phyloP scores from a whole-genome alignment of 2,113 vertebrate genomes.

The Montifringilla adamsi region DNA sequence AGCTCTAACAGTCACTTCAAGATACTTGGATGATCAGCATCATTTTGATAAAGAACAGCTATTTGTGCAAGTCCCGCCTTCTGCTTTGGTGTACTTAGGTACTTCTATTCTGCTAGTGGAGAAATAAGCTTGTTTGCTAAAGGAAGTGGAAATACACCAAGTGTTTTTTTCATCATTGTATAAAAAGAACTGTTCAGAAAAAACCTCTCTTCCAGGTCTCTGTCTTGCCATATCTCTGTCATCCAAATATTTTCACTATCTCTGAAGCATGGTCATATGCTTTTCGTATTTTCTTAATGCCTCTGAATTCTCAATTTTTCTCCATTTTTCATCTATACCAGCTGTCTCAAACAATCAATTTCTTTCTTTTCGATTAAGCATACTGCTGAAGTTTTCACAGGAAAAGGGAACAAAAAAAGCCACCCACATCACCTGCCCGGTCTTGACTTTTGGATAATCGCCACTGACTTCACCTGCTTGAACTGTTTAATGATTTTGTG shows the following conservation, averaged over 20 bases:
- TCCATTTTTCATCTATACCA: not conserved
- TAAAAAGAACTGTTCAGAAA: not conserved
- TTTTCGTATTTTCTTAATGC: not conserved
- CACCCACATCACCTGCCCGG: not conserved
- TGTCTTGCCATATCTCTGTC: not conserved
- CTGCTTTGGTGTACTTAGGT: not conserved
- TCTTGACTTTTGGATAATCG: not conserved
- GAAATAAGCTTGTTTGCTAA: not conserved
- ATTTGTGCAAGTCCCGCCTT: not conserved
- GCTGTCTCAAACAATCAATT: not conserved
- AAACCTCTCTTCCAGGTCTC: not conserved
- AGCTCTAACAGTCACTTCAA: not conserved
- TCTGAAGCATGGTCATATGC: not conserved
- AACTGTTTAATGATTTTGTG: not conserved
- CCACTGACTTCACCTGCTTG: not conserved
- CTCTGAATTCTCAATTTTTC: not conserved
- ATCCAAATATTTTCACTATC: not conserved
- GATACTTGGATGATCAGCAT: not conserved
- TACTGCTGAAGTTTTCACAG: not conserved
- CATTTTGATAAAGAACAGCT: not conserved
- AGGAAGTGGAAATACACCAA: not conserved
- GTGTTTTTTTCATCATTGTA: not conserved
- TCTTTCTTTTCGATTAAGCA: not conserved
- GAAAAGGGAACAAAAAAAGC: not conserved
- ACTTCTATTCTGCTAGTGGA: not conserved